These are phyloP conservation scores for Oscheius sp. DNA, from an alignment of 2,888 invertebrate genomes.

Conservation along the genomic window DNA sequence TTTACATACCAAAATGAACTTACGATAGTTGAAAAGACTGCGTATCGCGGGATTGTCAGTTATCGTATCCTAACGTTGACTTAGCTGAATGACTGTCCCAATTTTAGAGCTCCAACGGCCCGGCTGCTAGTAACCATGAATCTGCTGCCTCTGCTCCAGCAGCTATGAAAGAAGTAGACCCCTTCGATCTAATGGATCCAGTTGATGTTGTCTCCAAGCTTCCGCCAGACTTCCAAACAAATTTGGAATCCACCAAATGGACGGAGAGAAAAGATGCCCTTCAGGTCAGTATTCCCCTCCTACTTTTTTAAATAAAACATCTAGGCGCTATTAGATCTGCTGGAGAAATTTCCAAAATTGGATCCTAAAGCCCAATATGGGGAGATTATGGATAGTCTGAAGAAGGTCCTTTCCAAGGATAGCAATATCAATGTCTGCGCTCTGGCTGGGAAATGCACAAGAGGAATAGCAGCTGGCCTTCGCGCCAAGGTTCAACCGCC, in stretches of 20 bases:
- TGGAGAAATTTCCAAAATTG: constrained; percentile 82
- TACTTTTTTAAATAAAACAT: constrained; percentile 70
- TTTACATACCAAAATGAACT: neutral
- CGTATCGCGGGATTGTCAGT: constrained; percentile 81
- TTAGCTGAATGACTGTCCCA: neutral
- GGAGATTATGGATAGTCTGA: constrained; percentile 85
- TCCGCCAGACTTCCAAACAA: constrained; percentile 93
- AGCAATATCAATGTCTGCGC: constrained; percentile 91
- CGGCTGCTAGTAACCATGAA: constrained; percentile 6
- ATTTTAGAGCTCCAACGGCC: constrained; percentile 10
- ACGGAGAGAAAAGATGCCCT: constrained; percentile 84
- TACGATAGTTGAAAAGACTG: constrained; percentile 81
- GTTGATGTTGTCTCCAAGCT: constrained; percentile 90
- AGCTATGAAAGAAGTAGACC: constrained; percentile 72
- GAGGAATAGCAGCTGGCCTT: constrained; percentile 84
- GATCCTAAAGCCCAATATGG: constrained; percentile 89
- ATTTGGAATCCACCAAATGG: constrained; percentile 91
- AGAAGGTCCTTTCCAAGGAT: constrained; percentile 91
- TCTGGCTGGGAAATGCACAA: constrained; percentile 83
- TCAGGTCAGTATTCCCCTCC: constrained; percentile 74
- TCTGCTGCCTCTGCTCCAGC: constrained; percentile 1
- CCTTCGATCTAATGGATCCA: constrained; percentile 83
- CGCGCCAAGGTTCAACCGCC: constrained; percentile 87
- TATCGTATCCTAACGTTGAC: constrained; percentile 37
- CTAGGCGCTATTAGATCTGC: constrained; percentile 77